Percentiles rank a stretch among this genome's conserved stretches.
Evolutionary conservation across 2,113 vertebrate species (phyloP).

Genomic region (Plecturocebus donacophilus): DNA sequence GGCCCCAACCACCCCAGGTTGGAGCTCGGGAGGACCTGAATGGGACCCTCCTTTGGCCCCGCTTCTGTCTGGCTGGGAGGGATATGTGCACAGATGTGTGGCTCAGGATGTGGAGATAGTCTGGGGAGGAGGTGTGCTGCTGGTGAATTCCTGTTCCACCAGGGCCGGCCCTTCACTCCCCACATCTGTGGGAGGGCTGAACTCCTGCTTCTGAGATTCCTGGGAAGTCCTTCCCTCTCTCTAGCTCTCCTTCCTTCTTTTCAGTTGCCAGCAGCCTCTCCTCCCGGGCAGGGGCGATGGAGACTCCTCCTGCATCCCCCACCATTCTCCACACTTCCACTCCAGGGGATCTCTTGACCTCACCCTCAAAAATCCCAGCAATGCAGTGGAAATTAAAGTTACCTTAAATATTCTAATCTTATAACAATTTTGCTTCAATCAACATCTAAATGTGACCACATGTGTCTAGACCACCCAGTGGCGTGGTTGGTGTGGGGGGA

Average conservation of each 20-base stretch:
- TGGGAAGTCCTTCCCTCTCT: background rate
- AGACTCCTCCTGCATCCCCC: background rate
- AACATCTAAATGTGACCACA: conserved; percentile 89
- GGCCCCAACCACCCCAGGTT: background rate
- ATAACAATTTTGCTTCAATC: conserved; percentile 86
- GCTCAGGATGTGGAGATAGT: background rate
- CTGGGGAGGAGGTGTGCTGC: background rate
- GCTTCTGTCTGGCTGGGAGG: background rate
- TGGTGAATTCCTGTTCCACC: background rate
- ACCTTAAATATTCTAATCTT: conserved; percentile 86
- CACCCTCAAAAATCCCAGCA: conserved; percentile 88
- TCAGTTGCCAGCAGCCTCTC: background rate
- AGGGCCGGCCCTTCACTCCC: background rate
- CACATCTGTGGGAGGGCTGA: background rate
- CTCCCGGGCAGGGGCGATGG: background rate
- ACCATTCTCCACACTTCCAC: background rate
- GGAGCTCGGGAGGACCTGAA: background rate
- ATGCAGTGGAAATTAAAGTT: conserved; percentile 88
- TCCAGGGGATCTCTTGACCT: conserved; percentile 70
- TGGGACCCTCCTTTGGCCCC: background rate
- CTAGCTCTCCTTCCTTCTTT: background rate
- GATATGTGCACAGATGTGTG: conserved; percentile 45
- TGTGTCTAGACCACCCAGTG: conserved; percentile 89
- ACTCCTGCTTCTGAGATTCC: background rate
- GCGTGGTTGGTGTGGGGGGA: background rate